Evolutionary conservation across 2,888 invertebrate species (phyloP), one percentile per base, ranked within the genome.

Genomic region (Sialis lutaria): DNA sequence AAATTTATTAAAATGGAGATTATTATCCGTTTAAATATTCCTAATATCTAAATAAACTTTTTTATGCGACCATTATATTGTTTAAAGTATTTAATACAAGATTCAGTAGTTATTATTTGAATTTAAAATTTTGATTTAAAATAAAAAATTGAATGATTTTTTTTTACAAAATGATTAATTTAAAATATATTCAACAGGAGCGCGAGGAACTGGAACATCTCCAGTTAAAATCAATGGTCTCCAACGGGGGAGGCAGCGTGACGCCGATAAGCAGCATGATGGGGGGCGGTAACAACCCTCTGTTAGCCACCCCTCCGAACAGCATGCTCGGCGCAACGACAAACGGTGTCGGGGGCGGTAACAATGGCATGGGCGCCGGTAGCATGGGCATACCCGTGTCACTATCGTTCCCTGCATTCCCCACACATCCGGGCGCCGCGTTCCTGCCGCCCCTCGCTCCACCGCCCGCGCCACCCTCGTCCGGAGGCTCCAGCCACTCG

Each of bases 401-500:
- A 67, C 57, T 59, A 51, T 56, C 66, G 49, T 63, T 67, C 48
- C 45, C 68, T 68, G 4, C 63, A 67, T 5, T 65, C 61, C 48
- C 65, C 2, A 50, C 57, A 50, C 58, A 58, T 30, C 65, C 77
- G 50, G 37, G 10, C 22, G 62, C 65, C 56, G 74, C 70, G 1
- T 79, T 79, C 58, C 60, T 73, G 52, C 73, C 78, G 7, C 77
- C 72, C 2, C 69, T 69, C 67, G 60, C 71, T 42, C 72, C 73
- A 32, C 74, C 73, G 44, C 60, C 62, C 48, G 71, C 70, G n/a
- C 72, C 73, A 31, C 73, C 72, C 7, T 64, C 65, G 45, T 62
- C 73, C 62, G 54, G 47, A 31, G 47, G 64, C 43, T 66, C 64
- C 51, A 63, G 62, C 48, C 67, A 67, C 55, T 67, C 67, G 13